Conservation (phyloP, 2,888 invertebrate species). For the Conus canariensis region DNA sequence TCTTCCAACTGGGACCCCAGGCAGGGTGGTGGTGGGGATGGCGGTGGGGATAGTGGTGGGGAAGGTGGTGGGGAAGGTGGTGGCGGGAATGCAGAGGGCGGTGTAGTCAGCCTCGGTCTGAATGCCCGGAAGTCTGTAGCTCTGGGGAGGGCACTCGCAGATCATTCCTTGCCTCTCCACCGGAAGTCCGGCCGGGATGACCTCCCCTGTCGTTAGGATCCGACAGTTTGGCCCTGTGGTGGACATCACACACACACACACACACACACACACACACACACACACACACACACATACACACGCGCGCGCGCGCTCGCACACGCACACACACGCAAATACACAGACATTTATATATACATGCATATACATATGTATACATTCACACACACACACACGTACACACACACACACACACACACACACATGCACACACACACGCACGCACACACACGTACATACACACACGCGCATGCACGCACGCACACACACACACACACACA, state of each 20-base stretch:
- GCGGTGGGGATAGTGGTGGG: not conserved
- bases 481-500: not conserved
- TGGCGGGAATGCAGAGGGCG: slow-evolving; percentile 8
- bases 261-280: not conserved
- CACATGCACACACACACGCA: not conserved
- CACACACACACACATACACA: not conserved
- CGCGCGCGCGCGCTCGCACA: not conserved
- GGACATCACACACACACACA: not conserved
- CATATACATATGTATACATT: not conserved
- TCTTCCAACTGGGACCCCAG: not conserved
- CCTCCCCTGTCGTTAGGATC: slow-evolving; percentile 32
- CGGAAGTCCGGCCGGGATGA: not conserved
- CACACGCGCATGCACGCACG: not conserved
- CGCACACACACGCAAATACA: not conserved
- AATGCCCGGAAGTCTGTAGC: slow-evolving; percentile 15
- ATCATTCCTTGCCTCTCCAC: slow-evolving; percentile 1
- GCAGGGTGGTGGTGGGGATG: not conserved
- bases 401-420: slow-evolving; percentile 36
- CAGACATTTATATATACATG: slow-evolving; percentile 7
- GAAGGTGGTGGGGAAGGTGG: not conserved
- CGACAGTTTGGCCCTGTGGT: slow-evolving; percentile 33
- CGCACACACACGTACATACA: not conserved
- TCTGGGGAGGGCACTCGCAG: slow-evolving; percentile 35
- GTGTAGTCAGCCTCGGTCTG: slow-evolving; percentile 27
- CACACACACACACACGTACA: slow-evolving; percentile 24